Percentiles rank a stretch among this genome's conserved stretches.
Evolutionary conservation across 2,888 invertebrate genomes (phyloP).

Genomic region (Stictocephala bisonia): DNA sequence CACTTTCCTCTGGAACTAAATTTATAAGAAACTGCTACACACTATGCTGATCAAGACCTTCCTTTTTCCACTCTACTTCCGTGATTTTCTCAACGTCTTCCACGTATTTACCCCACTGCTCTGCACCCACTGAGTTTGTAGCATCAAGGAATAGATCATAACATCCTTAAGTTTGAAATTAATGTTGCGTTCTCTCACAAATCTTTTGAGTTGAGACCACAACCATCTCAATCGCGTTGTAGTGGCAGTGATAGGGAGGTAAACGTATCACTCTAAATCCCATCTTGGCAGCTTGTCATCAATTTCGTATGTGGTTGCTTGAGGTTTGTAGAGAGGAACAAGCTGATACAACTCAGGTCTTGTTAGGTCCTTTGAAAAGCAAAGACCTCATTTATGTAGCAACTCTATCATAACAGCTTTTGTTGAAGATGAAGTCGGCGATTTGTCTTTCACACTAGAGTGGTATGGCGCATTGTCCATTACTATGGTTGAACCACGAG

Average conservation of each 20-base stretch:
- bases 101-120: conserved; percentile 9
- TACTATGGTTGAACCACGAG: background rate
- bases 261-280: background rate
- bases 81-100: background rate
- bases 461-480: background rate
- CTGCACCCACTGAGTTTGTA: background rate
- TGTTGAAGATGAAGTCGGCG: background rate
- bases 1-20: conserved; percentile 17
- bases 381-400: background rate
- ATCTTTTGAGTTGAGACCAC: background rate
- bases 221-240: background rate
- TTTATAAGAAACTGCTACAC: conserved; percentile 1
- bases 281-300: background rate
- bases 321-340: background rate
- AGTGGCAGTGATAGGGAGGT: background rate
- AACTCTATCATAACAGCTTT: background rate
- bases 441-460: background rate
- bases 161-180: background rate
- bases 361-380: background rate
- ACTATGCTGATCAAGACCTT: background rate
- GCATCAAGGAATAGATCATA: background rate
- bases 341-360: background rate
- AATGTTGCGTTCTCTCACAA: background rate
- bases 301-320: background rate
- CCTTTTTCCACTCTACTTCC: background rate